Evolutionary conservation across 2,888 invertebrate species (phyloP).

Genomic region (Perizoma flavofasciatum): DNA sequence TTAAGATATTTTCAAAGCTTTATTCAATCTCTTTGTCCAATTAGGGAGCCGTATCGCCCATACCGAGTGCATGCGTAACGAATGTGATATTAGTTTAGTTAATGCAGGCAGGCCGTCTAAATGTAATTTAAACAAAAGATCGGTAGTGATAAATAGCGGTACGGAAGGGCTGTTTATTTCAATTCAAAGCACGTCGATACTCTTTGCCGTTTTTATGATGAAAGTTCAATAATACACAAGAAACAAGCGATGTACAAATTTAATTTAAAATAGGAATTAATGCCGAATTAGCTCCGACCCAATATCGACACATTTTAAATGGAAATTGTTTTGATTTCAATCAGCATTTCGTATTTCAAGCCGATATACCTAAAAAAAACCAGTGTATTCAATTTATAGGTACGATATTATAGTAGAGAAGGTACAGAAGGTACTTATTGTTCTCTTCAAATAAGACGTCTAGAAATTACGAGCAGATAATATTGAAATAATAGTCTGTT

Average conservation of each 20-base stretch:
- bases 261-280: slow-evolving; percentile 39
- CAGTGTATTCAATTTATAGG: too few relatives aligned
- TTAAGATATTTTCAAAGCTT: slow-evolving; percentile 5
- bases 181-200: slow-evolving; percentile 49
- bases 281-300: slow-evolving; percentile 42
- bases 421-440: too few relatives aligned
- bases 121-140: slow-evolving; percentile 42
- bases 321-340: slow-evolving; percentile 37
- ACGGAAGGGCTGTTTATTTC: slow-evolving; percentile 46
- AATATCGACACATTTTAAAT: slow-evolving; percentile 33
- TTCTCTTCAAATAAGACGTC: too few relatives aligned
- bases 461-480: too few relatives aligned
- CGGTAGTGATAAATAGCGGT: slow-evolving; percentile 35
- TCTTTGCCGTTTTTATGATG: slow-evolving; percentile 36
- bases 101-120: slow-evolving; percentile 5
- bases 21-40: slow-evolving; percentile 15
- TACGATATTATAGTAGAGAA: too few relatives aligned
- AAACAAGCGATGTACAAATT: slow-evolving; percentile 37
- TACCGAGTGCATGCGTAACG: not conserved
- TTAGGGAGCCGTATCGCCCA: slow-evolving; percentile 15
- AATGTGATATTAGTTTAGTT: too few relatives aligned
- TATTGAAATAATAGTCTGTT: too few relatives aligned
- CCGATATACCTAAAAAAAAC: too few relatives aligned
- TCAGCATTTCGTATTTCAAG: slow-evolving; percentile 18
- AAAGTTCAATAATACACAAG: slow-evolving; percentile 40